Base-by-base conservation (phyloP, 1,140 invertebrate genomes). In the Bactericera cockerelli region DNA sequence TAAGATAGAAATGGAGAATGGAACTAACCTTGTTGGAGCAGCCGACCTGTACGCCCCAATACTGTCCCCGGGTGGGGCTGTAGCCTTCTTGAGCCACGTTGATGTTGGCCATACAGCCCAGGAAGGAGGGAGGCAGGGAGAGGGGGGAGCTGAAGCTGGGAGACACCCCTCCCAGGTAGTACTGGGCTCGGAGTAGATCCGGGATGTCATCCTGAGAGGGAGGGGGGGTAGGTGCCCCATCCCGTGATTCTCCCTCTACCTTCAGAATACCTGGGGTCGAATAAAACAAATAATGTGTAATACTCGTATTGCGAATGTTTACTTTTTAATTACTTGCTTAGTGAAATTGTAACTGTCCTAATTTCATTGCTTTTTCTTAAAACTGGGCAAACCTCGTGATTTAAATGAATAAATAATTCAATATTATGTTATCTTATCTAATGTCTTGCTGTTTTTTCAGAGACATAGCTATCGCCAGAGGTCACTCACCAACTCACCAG, bases 51-150 rank as follows among this genome's bases (percentile, higher is more conserved):
- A 93, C 78, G 0, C 87, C 89, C 66, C 84, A 83, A 66, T 80
- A 81, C 13, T 81, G 74, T 36, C 83, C 74, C 56, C 74, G 74
- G 64, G 83, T 73, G 1, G 82, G 77, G 68, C 84, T 79, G 26
- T 82, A 78, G 14, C 78, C 78, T 59, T 79, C 78, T 49, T 83
- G 77, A 63, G 86, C 81, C 0, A 92, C 79, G 53, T 84, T 76
- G 1, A 93, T 75, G 57, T 86, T 82, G 13, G 83, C 81, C 73
- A 94, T 80, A 66, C 89, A 93, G 4, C 90, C 90, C 19, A 89
- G 72, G 68, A 89, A 84, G 1, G 84, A 79, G 59, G 76, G 71
- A 26, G 75, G 75, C 1, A 75, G 67, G 0, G 73, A 71, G 2
- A 75, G 67, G 21, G 74, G 53, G 8, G 67, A 61, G 2, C 65